Evolutionary conservation across 2,888 invertebrate genomes (phyloP).

Genomic region (Thymelicus sylvestris): DNA sequence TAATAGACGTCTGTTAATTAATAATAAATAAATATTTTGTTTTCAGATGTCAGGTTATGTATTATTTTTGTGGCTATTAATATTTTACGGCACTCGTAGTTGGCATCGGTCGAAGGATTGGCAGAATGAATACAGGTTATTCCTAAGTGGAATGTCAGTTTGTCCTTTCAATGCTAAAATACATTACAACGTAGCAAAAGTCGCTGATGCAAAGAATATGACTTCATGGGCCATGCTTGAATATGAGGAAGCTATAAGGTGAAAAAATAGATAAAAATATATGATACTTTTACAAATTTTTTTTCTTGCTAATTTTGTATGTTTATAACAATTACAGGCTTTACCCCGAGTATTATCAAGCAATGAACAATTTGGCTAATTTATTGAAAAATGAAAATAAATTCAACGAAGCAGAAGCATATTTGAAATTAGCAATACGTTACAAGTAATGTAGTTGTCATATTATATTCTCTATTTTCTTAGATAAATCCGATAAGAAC

Average conservation of each 20-base stretch:
- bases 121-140: slow-evolving; percentile 91
- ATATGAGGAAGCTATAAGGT: slow-evolving; percentile 91
- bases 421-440: slow-evolving; percentile 89
- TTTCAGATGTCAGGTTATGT: slow-evolving; percentile 20
- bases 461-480: neutral
- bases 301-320: neutral
- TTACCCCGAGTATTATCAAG: slow-evolving; percentile 94
- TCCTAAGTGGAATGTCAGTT: slow-evolving; percentile 91
- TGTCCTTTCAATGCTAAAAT: slow-evolving; percentile 98
- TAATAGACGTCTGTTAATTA: too few relatives aligned
- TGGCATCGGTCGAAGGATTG: slow-evolving; percentile 90
- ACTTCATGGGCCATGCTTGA: slow-evolving; percentile 88
- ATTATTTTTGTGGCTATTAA: slow-evolving; percentile 53
- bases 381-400: slow-evolving; percentile 89
- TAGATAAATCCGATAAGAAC: too few relatives aligned
- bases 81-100: slow-evolving; percentile 69
- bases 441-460: slow-evolving; percentile 84
- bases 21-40: too few relatives aligned
- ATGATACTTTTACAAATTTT: too few relatives aligned
- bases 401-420: slow-evolving; percentile 88
- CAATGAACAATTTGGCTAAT: slow-evolving; percentile 97
- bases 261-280: slow-evolving; percentile 1
- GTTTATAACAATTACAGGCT: slow-evolving; percentile 73
- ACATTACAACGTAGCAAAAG: slow-evolving; percentile 96
- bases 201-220: slow-evolving; percentile 90